Evolutionary conservation across 2,113 vertebrate species (phyloP).

Genomic region (Leptocoma aspasia): DNA sequence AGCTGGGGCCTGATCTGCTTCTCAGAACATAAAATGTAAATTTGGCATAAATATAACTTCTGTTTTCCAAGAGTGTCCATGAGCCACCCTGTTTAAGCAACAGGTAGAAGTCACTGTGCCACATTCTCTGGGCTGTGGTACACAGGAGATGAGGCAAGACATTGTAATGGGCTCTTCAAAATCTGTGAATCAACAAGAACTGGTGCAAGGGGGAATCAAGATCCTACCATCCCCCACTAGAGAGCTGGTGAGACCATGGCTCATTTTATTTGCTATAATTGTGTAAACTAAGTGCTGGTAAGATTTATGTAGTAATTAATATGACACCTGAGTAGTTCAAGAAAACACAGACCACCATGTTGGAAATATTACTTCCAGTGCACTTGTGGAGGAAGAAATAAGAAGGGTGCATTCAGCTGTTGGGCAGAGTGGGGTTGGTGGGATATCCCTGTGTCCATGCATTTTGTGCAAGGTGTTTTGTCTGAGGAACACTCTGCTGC

Average conservation of each 20-base stretch:
- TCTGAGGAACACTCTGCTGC: background rate
- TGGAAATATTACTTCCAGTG: background rate
- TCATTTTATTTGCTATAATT: background rate
- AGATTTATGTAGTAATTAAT: background rate
- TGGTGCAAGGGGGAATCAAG: background rate
- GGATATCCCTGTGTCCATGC: background rate
- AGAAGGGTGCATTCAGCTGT: background rate
- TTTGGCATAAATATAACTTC: background rate
- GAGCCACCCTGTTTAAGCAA: background rate
- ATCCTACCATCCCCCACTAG: background rate
- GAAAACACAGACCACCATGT: background rate
- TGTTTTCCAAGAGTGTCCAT: background rate
- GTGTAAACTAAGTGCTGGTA: background rate
- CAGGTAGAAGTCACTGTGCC: background rate
- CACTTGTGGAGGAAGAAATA: background rate
- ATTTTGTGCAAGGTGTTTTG: background rate
- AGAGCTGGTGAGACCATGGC: background rate
- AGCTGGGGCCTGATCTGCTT: background rate
- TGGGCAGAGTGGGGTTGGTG: background rate
- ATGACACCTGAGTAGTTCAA: background rate
- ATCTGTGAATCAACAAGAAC: background rate
- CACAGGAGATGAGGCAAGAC: background rate
- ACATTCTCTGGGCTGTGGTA: background rate
- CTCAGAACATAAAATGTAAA: background rate
- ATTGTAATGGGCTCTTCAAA: background rate